phyloP scores from a whole-genome alignment of 2,113 vertebrate genomes.

The Ailurus styani region DNA sequence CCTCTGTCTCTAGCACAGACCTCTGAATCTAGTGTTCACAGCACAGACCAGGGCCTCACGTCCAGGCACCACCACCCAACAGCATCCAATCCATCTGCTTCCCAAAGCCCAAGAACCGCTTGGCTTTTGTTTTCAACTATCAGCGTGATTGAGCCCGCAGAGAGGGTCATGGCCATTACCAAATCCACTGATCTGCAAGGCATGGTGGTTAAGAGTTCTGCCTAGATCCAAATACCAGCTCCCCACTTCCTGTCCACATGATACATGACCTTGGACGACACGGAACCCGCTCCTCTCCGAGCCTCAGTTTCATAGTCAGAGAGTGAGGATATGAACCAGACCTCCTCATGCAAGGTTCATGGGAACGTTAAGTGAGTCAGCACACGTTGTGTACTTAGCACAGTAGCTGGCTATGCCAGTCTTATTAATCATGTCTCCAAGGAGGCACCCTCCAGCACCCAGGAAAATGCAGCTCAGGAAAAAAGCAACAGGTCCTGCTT shows the following conservation, averaged over 20 bases:
- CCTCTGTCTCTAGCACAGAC: background rate
- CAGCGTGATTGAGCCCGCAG: background rate
- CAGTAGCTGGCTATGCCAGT: accelerated
- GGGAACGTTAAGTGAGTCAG: background rate
- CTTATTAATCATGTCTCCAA: background rate
- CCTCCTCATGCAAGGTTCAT: background rate
- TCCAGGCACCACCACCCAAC: accelerated
- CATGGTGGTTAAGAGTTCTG: background rate
- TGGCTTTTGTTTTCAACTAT: background rate
- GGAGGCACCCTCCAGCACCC: background rate
- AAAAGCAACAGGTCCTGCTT: background rate
- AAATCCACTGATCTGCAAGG: background rate
- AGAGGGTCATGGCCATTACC: background rate
- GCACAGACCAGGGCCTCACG: background rate
- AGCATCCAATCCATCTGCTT: background rate
- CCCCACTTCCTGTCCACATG: background rate
- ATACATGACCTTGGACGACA: background rate
- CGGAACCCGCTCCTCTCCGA: background rate
- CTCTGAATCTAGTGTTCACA: background rate
- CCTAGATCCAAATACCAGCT: background rate
- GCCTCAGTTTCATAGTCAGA: background rate
- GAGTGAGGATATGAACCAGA: background rate
- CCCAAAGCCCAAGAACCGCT: background rate
- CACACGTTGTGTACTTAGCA: accelerated
- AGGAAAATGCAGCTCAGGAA: background rate